Evolutionary conservation across 2,888 invertebrate genomes (phyloP), one percentile per base, ranked within the genome.

Genomic region (Petrolisthes manimaculis): DNA sequence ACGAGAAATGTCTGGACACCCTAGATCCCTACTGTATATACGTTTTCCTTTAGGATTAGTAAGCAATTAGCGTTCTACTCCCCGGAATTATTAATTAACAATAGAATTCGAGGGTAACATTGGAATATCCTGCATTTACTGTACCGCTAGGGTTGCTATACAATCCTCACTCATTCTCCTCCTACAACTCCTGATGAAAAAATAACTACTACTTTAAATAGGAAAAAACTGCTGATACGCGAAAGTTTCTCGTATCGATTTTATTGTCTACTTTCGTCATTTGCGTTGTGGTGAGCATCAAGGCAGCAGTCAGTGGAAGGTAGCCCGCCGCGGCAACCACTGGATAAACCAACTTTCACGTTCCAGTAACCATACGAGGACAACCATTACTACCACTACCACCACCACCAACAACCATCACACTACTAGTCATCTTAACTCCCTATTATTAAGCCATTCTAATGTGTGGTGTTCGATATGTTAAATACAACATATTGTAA

Each of bases 191-290:
- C 69, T 54, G 56, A 67, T 69, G 78, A 54, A 37, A 37, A 37
- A 37, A 37, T 1, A 37, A 61, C 67, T 21, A 55, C 61, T 54
- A 12, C 5, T 24, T 61, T 5, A n/a, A 81, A 81, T 81, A 8
- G 24, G 21, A 83, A 79, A 67, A 54, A 61, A 84, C 79, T 14
- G 53, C 5, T 4, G 55, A 53, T 24, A 56, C 55, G 61, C n/a
- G 51, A 81, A 81, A 84, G 51, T 80, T 51, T 61, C 61, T 3
- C 74, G 18, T 86, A 86, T 86, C 86, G 86, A 86, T 86, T 86
- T 86, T 86, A 56, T 75, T 81, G 86, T 86, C 81, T 75, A 86
- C 61, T 61, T 86, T 86, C 81, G 74, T 86, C 86, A 86, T 86
- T 86, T 86, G 86, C 86, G 86, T 86, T 74, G 4, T 54, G 78